Conservation (phyloP, 1,140 invertebrate genomes). For the Conus ventricosus region DNA sequence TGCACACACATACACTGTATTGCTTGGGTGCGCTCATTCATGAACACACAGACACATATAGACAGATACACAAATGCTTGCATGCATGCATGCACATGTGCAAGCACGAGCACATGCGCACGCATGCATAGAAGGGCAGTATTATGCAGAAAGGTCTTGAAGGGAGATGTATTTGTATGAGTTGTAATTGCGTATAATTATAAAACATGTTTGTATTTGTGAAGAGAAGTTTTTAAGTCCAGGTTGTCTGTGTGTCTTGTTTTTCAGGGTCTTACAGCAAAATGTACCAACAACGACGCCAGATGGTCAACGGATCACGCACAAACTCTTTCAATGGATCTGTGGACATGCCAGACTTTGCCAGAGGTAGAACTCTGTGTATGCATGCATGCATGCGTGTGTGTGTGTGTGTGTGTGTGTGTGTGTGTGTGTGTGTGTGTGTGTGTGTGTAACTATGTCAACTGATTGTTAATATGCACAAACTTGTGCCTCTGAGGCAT, state of each 20-base stretch:
- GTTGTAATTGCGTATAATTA: too few species aligned
- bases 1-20: neutral
- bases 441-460: neutral
- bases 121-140: too few species aligned
- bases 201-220: too few species aligned
- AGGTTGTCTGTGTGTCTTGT: too few species aligned
- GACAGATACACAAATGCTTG: constrained; percentile 23
- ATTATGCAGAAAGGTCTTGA: too few species aligned
- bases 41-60: constrained; percentile 3
- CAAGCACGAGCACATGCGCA: too few species aligned
- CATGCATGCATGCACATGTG: neutral
- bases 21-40: neutral
- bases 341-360: constrained; percentile 45
- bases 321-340: constrained; percentile 36
- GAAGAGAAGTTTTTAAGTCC: too few species aligned
- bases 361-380: constrained; percentile 38
- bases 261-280: constrained; percentile 33
- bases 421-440: neutral
- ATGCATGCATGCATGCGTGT: neutral
- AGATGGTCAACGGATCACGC: constrained; percentile 5
- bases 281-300: constrained; percentile 33
- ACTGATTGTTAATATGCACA: too few species aligned
- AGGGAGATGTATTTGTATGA: too few species aligned
- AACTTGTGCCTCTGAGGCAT: too few species aligned
- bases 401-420: neutral